Evolutionary conservation across 2,888 invertebrate species (phyloP).

Genomic region (Limnephilus marmoratus): DNA sequence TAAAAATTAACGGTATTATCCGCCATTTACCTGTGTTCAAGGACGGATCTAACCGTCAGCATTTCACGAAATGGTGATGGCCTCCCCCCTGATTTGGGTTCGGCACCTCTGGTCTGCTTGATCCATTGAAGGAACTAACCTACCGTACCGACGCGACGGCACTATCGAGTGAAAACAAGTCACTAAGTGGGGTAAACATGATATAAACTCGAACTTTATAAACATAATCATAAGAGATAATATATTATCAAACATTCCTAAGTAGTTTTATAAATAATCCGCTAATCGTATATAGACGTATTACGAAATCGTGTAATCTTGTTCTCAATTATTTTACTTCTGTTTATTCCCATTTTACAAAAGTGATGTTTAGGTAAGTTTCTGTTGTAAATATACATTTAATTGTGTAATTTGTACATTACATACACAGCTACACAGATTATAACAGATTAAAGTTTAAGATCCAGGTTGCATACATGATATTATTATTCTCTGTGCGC

Average conservation of each 20-base stretch:
- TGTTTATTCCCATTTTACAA: not conserved
- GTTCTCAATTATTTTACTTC: not conserved
- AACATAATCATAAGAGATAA: not conserved
- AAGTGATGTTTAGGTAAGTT: not conserved
- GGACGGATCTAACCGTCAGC: no score
- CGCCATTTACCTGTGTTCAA: no score
- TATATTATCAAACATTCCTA: not conserved
- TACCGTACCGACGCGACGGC: not conserved
- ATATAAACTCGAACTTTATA: not conserved
- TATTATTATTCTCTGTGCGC: not conserved
- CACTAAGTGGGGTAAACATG: not conserved
- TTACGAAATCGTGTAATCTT: not conserved
- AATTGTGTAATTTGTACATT: not conserved
- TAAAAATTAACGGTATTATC: no score
- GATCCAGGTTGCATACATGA: not conserved
- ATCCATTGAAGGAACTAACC: not conserved
- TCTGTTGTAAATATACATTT: not conserved
- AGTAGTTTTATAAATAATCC: not conserved
- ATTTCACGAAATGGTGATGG: no score
- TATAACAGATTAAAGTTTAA: not conserved
- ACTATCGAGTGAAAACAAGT: not conserved
- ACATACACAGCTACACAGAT: not conserved
- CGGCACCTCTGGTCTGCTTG: no score
- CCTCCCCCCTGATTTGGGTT: no score
- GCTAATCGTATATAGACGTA: not conserved